Percentiles rank a stretch among this genome's conserved stretches.
Conservation (phyloP, 23 tunicate species). For the Diplosoma virens region DNA sequence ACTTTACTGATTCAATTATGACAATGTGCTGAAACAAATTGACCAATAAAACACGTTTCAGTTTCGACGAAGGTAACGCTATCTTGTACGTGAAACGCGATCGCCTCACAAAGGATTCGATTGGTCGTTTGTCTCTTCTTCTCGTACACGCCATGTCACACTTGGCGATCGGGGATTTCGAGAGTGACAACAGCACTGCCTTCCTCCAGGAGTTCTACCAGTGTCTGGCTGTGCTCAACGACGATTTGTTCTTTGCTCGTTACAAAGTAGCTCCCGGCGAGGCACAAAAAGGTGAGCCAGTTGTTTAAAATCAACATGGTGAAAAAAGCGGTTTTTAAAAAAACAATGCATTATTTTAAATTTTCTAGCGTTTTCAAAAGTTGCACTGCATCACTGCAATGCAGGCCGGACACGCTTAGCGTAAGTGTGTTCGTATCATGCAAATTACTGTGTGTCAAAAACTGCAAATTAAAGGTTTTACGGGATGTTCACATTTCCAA, state of each 20-base stretch:
- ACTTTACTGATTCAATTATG: too few species aligned
- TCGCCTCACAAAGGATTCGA: conserved; percentile 66
- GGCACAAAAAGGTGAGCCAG: neutral
- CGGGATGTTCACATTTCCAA: too few species aligned
- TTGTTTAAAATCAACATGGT: too few species aligned
- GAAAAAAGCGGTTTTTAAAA: neutral
- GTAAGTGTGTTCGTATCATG: too few species aligned
- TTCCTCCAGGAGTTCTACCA: conserved; percentile 82
- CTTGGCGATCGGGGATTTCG: conserved; percentile 44
- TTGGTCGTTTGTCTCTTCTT: conserved; percentile 75
- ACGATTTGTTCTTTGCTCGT: conserved; percentile 91
- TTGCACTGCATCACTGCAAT: too few species aligned
- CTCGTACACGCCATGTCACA: conserved; percentile 87
- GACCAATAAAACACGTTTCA: conserved; percentile 3
- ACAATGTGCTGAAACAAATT: too few species aligned
- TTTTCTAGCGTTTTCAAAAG: neutral
- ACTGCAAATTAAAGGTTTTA: too few species aligned
- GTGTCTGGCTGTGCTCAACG: conserved; percentile 83
- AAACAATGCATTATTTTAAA: neutral
- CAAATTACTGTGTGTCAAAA: too few species aligned
- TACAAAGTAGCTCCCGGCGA: conserved; percentile 35
- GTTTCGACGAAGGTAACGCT: conserved; percentile 89
- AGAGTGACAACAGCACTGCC: conserved; percentile 32
- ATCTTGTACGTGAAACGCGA: conserved; percentile 75
- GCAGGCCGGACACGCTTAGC: too few species aligned